phyloP scores from a whole-genome alignment of 1,140 invertebrate species.

The Frieseomelitta varia region DNA sequence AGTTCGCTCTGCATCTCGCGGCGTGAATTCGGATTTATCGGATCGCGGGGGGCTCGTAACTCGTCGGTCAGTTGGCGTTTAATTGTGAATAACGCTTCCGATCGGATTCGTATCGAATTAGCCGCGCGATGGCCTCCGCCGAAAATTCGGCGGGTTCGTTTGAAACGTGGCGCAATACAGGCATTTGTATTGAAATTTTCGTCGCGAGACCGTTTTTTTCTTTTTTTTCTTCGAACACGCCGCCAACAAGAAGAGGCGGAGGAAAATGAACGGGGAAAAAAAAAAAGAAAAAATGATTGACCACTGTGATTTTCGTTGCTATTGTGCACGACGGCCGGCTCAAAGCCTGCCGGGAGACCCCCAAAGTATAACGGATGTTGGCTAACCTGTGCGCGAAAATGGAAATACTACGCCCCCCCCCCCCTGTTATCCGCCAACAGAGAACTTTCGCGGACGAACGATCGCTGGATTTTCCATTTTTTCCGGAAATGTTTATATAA shows the following conservation, averaged over 20 bases:
- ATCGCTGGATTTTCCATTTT: constrained; percentile 13
- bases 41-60: constrained; percentile 14
- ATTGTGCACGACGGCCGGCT: constrained; percentile 10
- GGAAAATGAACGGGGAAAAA: neutral
- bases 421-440: too few species aligned
- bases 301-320: constrained; percentile 35
- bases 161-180: neutral
- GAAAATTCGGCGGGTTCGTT: constrained; percentile 14
- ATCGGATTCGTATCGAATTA: constrained; percentile 41
- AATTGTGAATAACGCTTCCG: constrained; percentile 35
- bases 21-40: constrained; percentile 48
- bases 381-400: constrained; percentile 23
- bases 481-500: constrained; percentile 38
- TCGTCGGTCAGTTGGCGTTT: constrained; percentile 38
- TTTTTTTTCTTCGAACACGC: neutral
- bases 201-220: constrained; percentile 3
- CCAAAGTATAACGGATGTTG: constrained; percentile 39
- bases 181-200: constrained; percentile 48
- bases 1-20: neutral
- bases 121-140: constrained; percentile 9
- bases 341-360: constrained; percentile 4
- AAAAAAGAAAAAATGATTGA: constrained; percentile 19
- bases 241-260: neutral
- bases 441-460: neutral
- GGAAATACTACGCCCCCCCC: constrained; percentile 14